Evolutionary conservation across 2,888 invertebrate species (phyloP), one percentile per base, ranked within the genome.

Genomic region (Lasioglossum marginatum): DNA sequence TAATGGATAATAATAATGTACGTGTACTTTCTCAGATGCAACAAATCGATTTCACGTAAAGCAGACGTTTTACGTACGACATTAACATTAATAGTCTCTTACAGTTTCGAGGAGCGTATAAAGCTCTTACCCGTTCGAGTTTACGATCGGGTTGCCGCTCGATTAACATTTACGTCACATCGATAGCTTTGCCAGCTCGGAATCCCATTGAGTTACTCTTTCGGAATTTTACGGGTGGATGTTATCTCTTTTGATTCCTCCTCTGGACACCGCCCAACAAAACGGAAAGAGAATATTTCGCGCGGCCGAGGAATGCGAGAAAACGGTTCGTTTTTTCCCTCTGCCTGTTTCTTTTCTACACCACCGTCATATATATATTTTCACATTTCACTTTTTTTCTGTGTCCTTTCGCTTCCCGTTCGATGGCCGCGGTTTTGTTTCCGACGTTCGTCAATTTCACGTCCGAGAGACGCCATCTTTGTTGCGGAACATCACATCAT

Each of bases 21-120:
- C 84, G 83, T 89, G 86, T 88, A 88, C 88, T 92, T 90, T 91
- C 88, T 89, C 89, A 89, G 88, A 90, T 92, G 91, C 86, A 90
- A 90, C 86, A 89, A 91, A 89, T 90, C 83, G 83, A 88, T 89
- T 87, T 90, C 87, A 89, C 88, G 87, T 88, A 86, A 87, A 89
- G 83, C 81, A 91, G 88, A 91, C 87, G 83, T 91, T 91, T 63
- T 89, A 88, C 82, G 88, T 87, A 87, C 86, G 87, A 86, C 83
- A 86, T 89, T 90, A 90, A 90, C 89, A 88, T 90, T 87, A 91
- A 89, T 88, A 87, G 84, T 89, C 88, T 87, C 84, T 88, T 85
- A 83, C 81, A 87, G 82, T 87, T 83, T 81, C 80, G 87, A 87
- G 87, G 81, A 86, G 90, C 89, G 90, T 80, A 82, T 84, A 87